Evolutionary conservation across 2,113 vertebrate genomes (phyloP), one percentile per base, ranked within the genome.

Genomic region (Dicrurus megarhynchus): DNA sequence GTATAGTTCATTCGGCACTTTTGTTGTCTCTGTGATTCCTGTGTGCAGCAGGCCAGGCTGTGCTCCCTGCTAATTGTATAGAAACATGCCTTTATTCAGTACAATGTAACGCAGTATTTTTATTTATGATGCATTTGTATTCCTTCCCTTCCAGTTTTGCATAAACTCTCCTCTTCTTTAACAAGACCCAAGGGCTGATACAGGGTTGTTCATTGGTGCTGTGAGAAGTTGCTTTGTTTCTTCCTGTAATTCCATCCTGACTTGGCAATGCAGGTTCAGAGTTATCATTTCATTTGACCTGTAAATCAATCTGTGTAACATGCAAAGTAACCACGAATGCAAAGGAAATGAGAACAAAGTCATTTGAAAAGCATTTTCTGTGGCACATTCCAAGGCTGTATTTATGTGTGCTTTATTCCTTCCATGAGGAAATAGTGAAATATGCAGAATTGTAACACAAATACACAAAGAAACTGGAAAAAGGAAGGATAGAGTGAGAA

Each of bases 201-300:
- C 63, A 39, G 46, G 32, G 32, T 39, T 21, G 41, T 47, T 73
- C 10, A 4, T 7, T 92, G 67, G 19, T 82, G 83, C 65, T 90
- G 13, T 65, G 63, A 82, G 42, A 83, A 55, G 69, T 81, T 79
- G 84, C 33, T 67, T 90, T 90, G 33, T 85, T 82, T 88, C 47
- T 89, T 83, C 61, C 47, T 83, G 67, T 85, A 83, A 57, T 95
- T 92, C 81, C 71, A 89, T 83, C 89, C 71, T 32, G 80, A 50
- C 55, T 50, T 71, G 65, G 35, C 83, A 91, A 42, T 46, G 70
- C 57, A 79, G 61, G 60, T 52, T 90, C 44, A 30, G 41, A 50
- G 71, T 91, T 93, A 75, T 46, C 47, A 63, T 93, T 89, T 84
- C 49, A 61, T 94, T 87, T 91, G 84, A 73, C 84, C 59, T 84